A percentile compares a stretch with the other conserved stretches of the same genome.
Conservation (phyloP, 2,113 vertebrate species). For the Ascaphus truei region DNA sequence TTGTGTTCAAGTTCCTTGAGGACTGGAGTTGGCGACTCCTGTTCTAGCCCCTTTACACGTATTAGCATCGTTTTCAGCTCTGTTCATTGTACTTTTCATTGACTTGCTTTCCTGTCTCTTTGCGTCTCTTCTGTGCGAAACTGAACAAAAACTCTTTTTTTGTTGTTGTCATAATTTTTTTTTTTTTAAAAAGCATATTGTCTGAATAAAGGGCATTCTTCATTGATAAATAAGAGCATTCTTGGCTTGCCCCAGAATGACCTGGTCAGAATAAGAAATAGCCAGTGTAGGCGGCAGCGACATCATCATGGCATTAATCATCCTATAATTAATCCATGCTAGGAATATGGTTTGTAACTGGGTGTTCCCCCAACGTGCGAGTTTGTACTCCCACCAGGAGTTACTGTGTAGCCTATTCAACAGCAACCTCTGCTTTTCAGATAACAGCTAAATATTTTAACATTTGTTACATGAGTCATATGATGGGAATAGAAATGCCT, state of each 20-base stretch:
- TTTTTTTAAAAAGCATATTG: not conserved
- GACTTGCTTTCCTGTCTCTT: not conserved
- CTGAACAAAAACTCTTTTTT: too few relatives aligned
- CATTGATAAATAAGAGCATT: not conserved
- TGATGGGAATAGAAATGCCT: not conserved
- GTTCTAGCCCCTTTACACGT: too few relatives aligned
- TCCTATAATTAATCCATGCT: not conserved
- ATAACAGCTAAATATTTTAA: not conserved
- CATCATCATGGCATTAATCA: conserved; percentile 9
- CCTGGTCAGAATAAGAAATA: not conserved
- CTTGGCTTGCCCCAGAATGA: not conserved
- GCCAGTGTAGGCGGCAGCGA: not conserved
- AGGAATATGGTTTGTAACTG: not conserved
- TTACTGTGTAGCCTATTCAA: not conserved
- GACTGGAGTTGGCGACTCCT: too few relatives aligned
- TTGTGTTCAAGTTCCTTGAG: too few relatives aligned
- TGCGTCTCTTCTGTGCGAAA: not conserved
- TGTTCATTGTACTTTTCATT: conserved; percentile 2
- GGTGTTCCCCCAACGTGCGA: not conserved
- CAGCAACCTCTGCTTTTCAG: not conserved
- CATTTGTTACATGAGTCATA: not conserved
- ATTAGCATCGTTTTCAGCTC: not conserved
- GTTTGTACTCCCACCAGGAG: not conserved
- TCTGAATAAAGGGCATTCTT: conserved; percentile 10
- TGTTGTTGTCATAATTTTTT: too few relatives aligned